Evolutionary conservation across 2,113 vertebrate genomes (phyloP).

Genomic region (Thinocorus orbignyianus): DNA sequence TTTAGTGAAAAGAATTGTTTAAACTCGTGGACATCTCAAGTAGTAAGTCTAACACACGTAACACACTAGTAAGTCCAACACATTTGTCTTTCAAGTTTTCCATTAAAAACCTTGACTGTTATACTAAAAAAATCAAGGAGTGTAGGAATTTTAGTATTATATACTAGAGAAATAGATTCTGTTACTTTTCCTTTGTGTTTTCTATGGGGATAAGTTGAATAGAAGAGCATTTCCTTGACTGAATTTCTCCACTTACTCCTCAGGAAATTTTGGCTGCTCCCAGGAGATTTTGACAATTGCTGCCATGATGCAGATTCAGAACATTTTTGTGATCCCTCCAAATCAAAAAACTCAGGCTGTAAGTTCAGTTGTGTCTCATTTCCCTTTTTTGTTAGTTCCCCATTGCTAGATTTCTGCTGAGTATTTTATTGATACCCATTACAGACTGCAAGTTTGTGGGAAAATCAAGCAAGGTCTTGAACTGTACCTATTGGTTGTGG

Average conservation of each 20-base stretch:
- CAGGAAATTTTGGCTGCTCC: constrained; percentile 95
- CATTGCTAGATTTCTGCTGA: neutral
- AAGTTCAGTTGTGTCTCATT: constrained; percentile 49
- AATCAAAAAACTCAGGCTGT: constrained; percentile 93
- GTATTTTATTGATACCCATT: neutral
- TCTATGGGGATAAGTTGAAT: neutral
- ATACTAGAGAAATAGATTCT: neutral
- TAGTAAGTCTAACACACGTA: neutral
- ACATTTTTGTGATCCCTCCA: constrained; percentile 88
- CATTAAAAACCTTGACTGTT: neutral
- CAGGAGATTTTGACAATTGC: constrained; percentile 96
- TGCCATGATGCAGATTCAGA: constrained; percentile 99
- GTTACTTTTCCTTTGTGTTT: neutral
- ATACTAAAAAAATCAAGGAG: neutral
- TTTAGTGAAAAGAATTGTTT: neutral
- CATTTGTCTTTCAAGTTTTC: neutral
- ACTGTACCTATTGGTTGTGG: neutral
- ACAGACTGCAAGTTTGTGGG: neutral
- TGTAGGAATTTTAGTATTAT: neutral
- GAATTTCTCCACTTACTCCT: neutral
- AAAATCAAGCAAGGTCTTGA: neutral
- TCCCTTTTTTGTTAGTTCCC: neutral
- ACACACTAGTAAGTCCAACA: neutral
- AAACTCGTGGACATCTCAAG: neutral
- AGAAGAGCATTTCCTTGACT: neutral